phyloP scores from a whole-genome alignment of 2,888 invertebrate species.

The Agonum fuliginosum region DNA sequence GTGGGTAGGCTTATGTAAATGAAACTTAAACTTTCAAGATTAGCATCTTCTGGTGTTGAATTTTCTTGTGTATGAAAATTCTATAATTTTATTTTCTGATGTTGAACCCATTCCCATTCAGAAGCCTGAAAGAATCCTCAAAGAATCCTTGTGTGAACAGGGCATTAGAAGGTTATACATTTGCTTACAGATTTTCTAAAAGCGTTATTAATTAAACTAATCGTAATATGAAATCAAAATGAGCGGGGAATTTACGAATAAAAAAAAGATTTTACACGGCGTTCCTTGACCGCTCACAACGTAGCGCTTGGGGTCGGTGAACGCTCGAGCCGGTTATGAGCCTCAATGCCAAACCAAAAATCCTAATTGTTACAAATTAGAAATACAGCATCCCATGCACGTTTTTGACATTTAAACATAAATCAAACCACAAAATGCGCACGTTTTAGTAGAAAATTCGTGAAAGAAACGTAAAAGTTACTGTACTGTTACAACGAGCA shows the following conservation, averaged over 20 bases:
- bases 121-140: no score
- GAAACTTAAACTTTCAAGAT: no score
- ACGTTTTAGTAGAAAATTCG: constrained; percentile 12
- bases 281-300: constrained; percentile 73
- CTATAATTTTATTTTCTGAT: no score
- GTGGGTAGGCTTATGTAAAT: no score
- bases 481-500: constrained; percentile 60
- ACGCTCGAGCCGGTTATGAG: constrained; percentile 75
- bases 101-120: no score
- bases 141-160: no score
- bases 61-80: no score
- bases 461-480: constrained; percentile 42
- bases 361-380: constrained; percentile 27
- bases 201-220: neutral
- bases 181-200: constrained; percentile 40
- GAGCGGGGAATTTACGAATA: neutral
- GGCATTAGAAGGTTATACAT: constrained; percentile 43
- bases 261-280: constrained; percentile 61
- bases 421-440: constrained; percentile 26
- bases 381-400: constrained; percentile 44
- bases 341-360: constrained; percentile 59
- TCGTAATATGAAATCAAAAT: constrained; percentile 4
- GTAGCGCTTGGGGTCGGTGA: constrained; percentile 81
- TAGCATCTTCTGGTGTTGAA: no score
- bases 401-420: constrained; percentile 18